These are phyloP conservation scores for Oligia fasciuncula DNA, from an alignment of 2,888 invertebrate species.

Conservation along the genomic window DNA sequence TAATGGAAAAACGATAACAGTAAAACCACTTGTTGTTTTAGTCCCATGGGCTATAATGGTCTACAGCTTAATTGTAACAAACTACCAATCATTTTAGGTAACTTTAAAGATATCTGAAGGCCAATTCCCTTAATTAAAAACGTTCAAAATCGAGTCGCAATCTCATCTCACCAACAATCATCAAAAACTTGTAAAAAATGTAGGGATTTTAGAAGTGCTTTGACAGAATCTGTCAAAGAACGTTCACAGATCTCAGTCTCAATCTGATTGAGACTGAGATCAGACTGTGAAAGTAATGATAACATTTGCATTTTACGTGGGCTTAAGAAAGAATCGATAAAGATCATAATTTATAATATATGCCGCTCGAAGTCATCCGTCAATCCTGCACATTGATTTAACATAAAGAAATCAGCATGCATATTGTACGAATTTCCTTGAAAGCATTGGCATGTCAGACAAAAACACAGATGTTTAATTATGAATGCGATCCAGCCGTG, in stretches of 20 bases:
- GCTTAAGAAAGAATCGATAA: slow-evolving; percentile 19
- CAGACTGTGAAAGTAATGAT: neutral
- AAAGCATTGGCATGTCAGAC: slow-evolving; percentile 40
- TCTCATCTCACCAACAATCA: neutral
- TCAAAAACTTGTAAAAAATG: neutral
- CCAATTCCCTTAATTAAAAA: neutral
- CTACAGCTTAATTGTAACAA: slow-evolving; percentile 41
- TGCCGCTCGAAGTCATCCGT: slow-evolving; percentile 19
- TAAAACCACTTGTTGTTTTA: slow-evolving; percentile 54
- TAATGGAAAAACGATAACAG: slow-evolving; percentile 64
- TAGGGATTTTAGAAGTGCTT: no score
- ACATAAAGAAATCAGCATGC: slow-evolving; percentile 21
- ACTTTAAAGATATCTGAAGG: neutral
- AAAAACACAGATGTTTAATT: slow-evolving; percentile 56
- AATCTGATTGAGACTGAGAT: no score
- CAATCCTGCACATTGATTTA: slow-evolving; percentile 43
- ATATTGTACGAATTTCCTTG: slow-evolving; percentile 26
- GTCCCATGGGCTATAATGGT: slow-evolving; percentile 22
- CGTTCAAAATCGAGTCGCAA: neutral
- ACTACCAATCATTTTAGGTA: slow-evolving; percentile 9
- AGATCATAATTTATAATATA: slow-evolving; percentile 22
- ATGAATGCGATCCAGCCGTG: slow-evolving; percentile 41
- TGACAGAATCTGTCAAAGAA: neutral
- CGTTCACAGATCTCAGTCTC: no score
- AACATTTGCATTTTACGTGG: slow-evolving; percentile 12